Evolutionary conservation across 2,113 vertebrate species (phyloP), one percentile per base, ranked within the genome.

Genomic region (Cavia porcellus): DNA sequence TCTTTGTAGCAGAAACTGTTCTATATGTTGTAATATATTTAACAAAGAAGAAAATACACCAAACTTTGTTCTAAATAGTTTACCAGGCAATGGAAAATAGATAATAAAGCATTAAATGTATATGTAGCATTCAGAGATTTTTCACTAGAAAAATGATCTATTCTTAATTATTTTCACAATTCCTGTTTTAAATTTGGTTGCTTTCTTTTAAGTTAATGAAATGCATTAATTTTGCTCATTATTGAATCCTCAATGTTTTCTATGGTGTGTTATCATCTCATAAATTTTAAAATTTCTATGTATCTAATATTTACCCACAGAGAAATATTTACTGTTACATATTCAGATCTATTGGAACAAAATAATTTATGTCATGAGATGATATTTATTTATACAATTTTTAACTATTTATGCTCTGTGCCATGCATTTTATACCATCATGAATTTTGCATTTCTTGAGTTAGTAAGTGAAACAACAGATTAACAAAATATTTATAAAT

Each of bases 171-270:
- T 50, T 59, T 84, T 59, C 7, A 47, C 1, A 50, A 3, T 85
- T 75, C 10, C 47, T 47, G 9, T 90, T 90, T 90, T 28, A 74
- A 64, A 90, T 64, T n/a, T 42, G 15, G 75, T 82, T 72, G 25
- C 68, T 4, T 81, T 83, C 59, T 82, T 96, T 97, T 88, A 90
- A 95, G 64, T 80, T 84, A 87, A 82, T 72, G 28, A 61, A 42
- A 50, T 6, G n/a, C 30, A 5, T 1, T 64, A 35, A 85, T 19
- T 95, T 86, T 81, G 24, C 14, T 88, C 13, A 68, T 50, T 75
- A 88, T 42, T 68, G 10, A 42, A 38, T 0, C 6, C 2, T 3
- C 3, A 68, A 7, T 72, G 61, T 45, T 90, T 79, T 79, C 22
- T 20, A 86, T 7, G 25, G 47, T 59, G 15, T 0, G 15, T 52